A percentile compares a stretch with the other conserved stretches of the same genome.
Conservation (phyloP, 2,113 vertebrate genomes). For the Hippoglossus stenolepis region DNA sequence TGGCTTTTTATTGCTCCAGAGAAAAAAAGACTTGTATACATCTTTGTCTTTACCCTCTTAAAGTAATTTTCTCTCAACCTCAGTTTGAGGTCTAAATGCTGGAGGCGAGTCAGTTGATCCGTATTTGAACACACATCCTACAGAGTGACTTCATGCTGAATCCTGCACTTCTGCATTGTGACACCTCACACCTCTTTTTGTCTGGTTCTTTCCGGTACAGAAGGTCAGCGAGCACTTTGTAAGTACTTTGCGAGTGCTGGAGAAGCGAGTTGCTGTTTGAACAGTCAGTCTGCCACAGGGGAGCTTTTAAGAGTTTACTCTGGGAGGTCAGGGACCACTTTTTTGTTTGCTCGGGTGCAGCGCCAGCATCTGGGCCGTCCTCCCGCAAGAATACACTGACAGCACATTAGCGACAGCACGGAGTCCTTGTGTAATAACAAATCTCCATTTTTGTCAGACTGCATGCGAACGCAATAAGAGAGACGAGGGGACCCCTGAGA, state of each 20-base stretch:
- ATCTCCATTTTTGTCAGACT: constrained; percentile 45
- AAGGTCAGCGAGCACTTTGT: constrained; percentile 11
- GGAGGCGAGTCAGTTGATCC: no score
- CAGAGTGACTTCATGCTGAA: constrained; percentile 1
- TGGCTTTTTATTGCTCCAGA: no score
- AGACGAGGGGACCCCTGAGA: constrained; percentile 23
- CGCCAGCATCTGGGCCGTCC: constrained; percentile 33
- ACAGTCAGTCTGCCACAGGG: constrained; percentile 34
- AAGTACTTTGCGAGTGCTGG: constrained; percentile 11
- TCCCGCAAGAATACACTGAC: constrained; percentile 45
- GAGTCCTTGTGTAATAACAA: constrained; percentile 38
- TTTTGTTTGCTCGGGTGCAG: constrained; percentile 46
- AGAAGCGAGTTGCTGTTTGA: constrained; percentile 36
- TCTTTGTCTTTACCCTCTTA: background rate
- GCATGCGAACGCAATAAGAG: background rate
- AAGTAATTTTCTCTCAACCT: background rate
- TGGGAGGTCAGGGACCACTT: constrained; percentile 53
- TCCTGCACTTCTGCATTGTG: background rate
- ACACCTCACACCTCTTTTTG: background rate
- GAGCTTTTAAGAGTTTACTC: constrained; percentile 57
- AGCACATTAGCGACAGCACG: constrained; percentile 33
- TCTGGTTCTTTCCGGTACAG: constrained; percentile 28
- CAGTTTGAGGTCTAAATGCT: background rate
- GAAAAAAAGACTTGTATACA: no score
- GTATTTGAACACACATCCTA: background rate